Evolutionary conservation across 2,797 vertebrate species (phyloP).

Genomic region (Oreochromis mossambicus): DNA sequence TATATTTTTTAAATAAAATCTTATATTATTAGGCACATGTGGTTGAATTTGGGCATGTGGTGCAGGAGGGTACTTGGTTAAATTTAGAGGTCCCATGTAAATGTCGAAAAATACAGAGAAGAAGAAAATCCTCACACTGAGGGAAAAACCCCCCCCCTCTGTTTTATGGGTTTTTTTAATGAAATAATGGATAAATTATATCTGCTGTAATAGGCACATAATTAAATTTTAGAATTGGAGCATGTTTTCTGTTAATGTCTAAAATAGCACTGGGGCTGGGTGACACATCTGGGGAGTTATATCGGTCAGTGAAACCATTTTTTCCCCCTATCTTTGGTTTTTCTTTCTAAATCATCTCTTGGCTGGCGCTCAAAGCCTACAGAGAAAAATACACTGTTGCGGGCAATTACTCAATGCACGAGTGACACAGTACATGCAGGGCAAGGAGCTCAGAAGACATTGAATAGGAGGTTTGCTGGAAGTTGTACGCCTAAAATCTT

Average conservation of each 20-base stretch:
- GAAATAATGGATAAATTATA: neutral
- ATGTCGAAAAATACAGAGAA: neutral
- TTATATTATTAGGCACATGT: neutral
- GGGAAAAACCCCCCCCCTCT: no score
- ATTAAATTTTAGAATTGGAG: neutral
- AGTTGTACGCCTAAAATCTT: neutral
- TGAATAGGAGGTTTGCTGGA: neutral
- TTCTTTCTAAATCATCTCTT: neutral
- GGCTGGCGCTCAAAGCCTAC: neutral
- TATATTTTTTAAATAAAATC: neutral
- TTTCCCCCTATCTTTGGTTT: neutral
- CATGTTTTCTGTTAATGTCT: neutral
- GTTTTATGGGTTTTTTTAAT: neutral
- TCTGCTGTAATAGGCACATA: neutral
- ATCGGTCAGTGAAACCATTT: neutral
- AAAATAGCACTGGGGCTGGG: neutral
- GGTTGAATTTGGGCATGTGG: neutral
- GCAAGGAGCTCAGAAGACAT: neutral
- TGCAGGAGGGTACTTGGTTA: neutral
- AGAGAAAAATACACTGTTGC: neutral
- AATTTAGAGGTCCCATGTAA: neutral
- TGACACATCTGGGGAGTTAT: neutral
- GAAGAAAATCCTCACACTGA: neutral
- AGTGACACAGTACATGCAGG: conserved; percentile 1
- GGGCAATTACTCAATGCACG: conserved; percentile 10